Evolutionary conservation across 2,888 invertebrate species (phyloP).

Genomic region (Tachystola acroxantha): DNA sequence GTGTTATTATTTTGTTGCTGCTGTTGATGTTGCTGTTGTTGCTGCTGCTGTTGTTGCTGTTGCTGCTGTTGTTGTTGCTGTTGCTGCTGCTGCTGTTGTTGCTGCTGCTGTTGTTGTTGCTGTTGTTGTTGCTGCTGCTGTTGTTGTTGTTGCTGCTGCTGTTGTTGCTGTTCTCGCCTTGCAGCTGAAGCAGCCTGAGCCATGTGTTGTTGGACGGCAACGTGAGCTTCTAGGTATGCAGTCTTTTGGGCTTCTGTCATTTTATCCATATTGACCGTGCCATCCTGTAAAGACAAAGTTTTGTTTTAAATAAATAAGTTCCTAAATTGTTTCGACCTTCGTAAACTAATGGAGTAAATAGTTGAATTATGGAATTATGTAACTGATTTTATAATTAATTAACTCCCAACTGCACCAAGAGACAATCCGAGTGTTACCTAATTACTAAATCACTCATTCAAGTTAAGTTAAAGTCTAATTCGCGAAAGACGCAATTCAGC

Average conservation of each 20-base stretch:
- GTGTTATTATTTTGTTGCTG: constrained; percentile 48
- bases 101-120: constrained; percentile 56
- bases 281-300: constrained; percentile 62
- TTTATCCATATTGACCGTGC: constrained; percentile 85
- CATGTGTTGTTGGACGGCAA: constrained; percentile 88
- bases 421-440: too few relatives aligned
- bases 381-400: too few relatives aligned
- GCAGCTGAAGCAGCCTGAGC: constrained; percentile 82
- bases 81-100: constrained; percentile 53
- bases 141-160: constrained; percentile 53
- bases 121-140: constrained; percentile 66
- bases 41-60: constrained; percentile 48
- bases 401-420: too few relatives aligned
- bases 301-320: neutral
- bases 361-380: too few relatives aligned
- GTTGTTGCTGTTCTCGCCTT: constrained; percentile 58
- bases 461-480: too few relatives aligned
- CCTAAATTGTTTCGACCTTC: too few relatives aligned
- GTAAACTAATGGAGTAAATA: too few relatives aligned
- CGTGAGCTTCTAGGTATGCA: constrained; percentile 85
- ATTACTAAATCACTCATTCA: too few relatives aligned
- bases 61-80: constrained; percentile 55
- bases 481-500: too few relatives aligned
- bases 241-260: constrained; percentile 87
- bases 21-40: constrained; percentile 49